Evolutionary conservation across 2,888 invertebrate species (phyloP), one percentile per base, ranked within the genome.

Genomic region (Argynnis bischoffii): DNA sequence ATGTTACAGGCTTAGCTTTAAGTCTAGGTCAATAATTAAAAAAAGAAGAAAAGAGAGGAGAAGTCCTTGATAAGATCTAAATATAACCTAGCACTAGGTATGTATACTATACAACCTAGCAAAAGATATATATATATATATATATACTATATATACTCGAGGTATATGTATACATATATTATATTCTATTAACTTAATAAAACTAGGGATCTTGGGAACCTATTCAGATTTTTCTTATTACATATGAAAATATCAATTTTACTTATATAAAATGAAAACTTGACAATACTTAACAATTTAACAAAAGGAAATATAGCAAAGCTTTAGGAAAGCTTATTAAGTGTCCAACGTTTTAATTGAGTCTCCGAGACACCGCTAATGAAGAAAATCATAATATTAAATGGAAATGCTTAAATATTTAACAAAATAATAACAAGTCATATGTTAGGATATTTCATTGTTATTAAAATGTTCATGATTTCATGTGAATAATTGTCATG

Each of bases 221-320:
- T 26, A 4, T 11, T 0, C 11, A 41, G 11, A 3, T 41, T 41
- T 41, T 41, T 8, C 26, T 4, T 26, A 26, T 4, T 26, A 26
- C 4, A 4, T 41, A 41, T 41, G 11, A 41, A 41, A 50, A 50
- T 50, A 50, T 50, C 16, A 50, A 50, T 50, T 50, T n/a, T 16
- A 50, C 35, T 50, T 50, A n/a, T 4, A 31, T 13, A n/a, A 50
- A 61, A 61, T 51, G 6, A 51, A n/a, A 35, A 31, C 6, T 35
- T 60, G 14, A 60, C 14, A 59, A 64, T 56, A 41, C 35, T 48
- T 64, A 47, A 18, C 35, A 51, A 57, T 57, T 57, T 48, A 50
- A 46, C 48, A 47, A 48, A 59, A 51, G 48, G 35, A 60, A 60
- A 50, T n/a, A 50, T 14, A 50, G 31, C 50, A 61, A 50, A 35